Base-by-base conservation (phyloP, 1,140 invertebrate genomes). In the Psix sp. region DNA sequence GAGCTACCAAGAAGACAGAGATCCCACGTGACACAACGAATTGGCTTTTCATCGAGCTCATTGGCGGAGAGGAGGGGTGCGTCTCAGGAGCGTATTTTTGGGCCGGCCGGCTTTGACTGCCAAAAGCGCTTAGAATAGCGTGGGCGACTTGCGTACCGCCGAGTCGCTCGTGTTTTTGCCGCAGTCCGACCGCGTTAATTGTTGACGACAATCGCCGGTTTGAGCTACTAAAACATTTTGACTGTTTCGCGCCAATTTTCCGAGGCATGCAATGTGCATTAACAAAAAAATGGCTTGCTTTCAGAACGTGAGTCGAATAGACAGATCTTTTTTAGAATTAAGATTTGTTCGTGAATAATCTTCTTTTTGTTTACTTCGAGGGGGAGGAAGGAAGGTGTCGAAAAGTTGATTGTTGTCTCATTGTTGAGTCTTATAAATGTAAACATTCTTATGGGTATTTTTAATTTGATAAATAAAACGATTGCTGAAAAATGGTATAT, bases 211-310 rank as follows among this genome's bases (percentile, higher is more conserved):
- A 29, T 29, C 26, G 6, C n/a, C 6, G 7, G 26, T 10, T 29
- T 29, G 2, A 1, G n/a, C 26, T n/a, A 7, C 26, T 7, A 29
- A n/a, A 29, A 3, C 7, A 29, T 29, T 7, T 29, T 29, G 26
- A 7, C 26, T 29, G 1, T 35, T 35, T 33, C n/a, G 29, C n/a
- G 5, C 1, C 26, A 29, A 29, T 1, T 29, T 11, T 11, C 7
- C 11, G 40, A 24, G 52, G 63, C 35, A 49, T 57, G 63, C 43
- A n/a, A 67, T 67, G 63, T 67, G 63, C 38, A 57, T 67, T 51
- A 45, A 49, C 48, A 67, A 43, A 51, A 43, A 48, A 40, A 67
- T 67, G 63, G 63, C 63, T 49, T 67, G 43, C 45, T 67, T 67
- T 57, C 63, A 57, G 6, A 67, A 67, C 45, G 63, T 67, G 38